Evolutionary conservation across 1,140 invertebrate species (phyloP).

Genomic region (Eupeodes corollae): DNA sequence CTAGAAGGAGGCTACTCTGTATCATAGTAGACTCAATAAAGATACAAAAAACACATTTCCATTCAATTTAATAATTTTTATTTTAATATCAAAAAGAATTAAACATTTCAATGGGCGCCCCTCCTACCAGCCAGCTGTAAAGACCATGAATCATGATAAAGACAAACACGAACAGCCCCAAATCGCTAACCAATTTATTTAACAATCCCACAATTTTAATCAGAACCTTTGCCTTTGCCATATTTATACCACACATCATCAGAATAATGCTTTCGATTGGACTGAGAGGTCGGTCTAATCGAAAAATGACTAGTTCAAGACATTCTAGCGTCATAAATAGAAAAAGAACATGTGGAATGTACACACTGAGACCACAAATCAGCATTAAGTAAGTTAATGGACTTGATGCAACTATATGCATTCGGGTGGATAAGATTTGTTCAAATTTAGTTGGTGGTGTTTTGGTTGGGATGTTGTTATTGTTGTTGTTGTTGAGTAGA

Average conservation of each 20-base stretch:
- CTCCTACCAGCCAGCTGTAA: not conserved
- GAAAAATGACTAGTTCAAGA: not conserved
- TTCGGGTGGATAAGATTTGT: not conserved
- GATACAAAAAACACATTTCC: too few species aligned
- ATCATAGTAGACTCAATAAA: conserved; percentile 12
- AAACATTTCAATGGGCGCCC: too few species aligned
- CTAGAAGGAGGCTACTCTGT: conserved; percentile 67
- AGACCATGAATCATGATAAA: not conserved
- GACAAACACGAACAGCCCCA: not conserved
- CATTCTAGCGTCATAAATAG: not conserved
- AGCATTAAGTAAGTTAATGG: not conserved
- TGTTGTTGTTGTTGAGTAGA: too few species aligned
- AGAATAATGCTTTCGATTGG: not conserved
- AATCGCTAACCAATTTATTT: not conserved
- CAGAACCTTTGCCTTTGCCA: not conserved
- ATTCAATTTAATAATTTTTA: too few species aligned
- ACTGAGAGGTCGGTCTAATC: not conserved
- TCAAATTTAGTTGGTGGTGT: not conserved
- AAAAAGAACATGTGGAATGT: not conserved
- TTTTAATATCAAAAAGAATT: too few species aligned
- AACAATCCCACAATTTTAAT: not conserved
- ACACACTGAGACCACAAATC: not conserved
- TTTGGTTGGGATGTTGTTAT: not conserved
- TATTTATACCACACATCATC: not conserved
- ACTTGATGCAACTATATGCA: not conserved